Evolutionary conservation across 2,888 invertebrate genomes (phyloP).

Genomic region (Eumerus sabulonum): DNA sequence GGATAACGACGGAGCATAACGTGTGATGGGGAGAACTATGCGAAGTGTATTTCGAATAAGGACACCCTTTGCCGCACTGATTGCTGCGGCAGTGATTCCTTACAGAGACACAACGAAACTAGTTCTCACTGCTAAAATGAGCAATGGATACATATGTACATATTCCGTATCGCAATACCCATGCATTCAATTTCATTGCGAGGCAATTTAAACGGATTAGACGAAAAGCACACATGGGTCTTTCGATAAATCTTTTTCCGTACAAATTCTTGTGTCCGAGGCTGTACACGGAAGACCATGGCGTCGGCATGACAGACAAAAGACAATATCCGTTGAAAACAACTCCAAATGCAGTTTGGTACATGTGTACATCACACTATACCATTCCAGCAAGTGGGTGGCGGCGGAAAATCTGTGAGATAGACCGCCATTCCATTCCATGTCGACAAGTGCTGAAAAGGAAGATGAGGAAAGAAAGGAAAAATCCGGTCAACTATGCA

Average conservation of each 20-base stretch:
- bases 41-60: slow-evolving; percentile 7
- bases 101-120: slow-evolving; percentile 21
- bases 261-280: too few species aligned
- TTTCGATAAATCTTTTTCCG: slow-evolving; percentile 46
- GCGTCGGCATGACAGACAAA: background rate
- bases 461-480: background rate
- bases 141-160: slow-evolving; percentile 18
- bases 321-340: slow-evolving; percentile 21
- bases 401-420: background rate
- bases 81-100: slow-evolving; percentile 49
- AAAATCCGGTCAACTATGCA: slow-evolving; percentile 14
- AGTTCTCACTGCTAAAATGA: slow-evolving; percentile 22
- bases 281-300: too few species aligned
- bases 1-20: background rate
- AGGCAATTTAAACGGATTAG: slow-evolving; percentile 60
- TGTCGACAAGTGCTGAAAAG: slow-evolving; percentile 29
- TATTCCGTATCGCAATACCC: slow-evolving; percentile 9
- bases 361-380: too few species aligned
- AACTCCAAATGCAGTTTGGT: slow-evolving; percentile 3
- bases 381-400: background rate
- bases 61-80: slow-evolving; percentile 49
- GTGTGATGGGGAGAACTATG: background rate
- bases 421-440: slow-evolving; percentile 31
- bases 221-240: slow-evolving; percentile 54
- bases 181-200: slow-evolving; percentile 8